Evolutionary conservation across 2,888 invertebrate species (phyloP).

Genomic region (Phania funesta): DNA sequence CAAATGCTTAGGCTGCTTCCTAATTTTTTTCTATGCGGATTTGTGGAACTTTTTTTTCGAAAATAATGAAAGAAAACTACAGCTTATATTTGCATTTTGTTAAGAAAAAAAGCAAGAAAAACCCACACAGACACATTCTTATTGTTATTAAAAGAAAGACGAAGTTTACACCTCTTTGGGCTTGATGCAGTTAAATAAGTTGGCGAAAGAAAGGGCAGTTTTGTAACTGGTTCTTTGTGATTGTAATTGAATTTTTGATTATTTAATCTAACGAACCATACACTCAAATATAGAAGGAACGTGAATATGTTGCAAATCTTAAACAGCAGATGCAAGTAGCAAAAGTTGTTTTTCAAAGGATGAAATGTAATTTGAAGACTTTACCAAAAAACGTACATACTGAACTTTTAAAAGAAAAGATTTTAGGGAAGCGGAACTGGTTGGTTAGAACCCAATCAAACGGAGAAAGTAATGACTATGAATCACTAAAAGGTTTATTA

Average conservation of each 20-base stretch:
- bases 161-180: conserved; percentile 50
- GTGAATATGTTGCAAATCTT: conserved; percentile 13
- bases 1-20: no score
- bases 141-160: conserved; percentile 28
- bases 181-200: conserved; percentile 49
- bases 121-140: not conserved
- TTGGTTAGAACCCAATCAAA: no score
- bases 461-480: no score
- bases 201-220: conserved; percentile 8
- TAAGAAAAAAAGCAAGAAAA: not conserved
- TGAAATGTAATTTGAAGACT: no score
- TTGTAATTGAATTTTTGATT: conserved; percentile 32
- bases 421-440: no score
- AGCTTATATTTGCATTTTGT: conserved; percentile 43
- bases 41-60: not conserved
- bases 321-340: not conserved
- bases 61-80: not conserved
- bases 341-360: no score
- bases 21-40: not conserved
- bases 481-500: no score
- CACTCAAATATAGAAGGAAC: not conserved
- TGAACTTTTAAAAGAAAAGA: no score
- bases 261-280: conserved; percentile 58
- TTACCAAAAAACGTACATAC: no score
- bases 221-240: not conserved